A percentile compares a stretch with the other conserved stretches of the same genome.
These are phyloP conservation scores for Engraulis encrasicolus DNA, from an alignment of 2,113 vertebrate species.

Conservation along the genomic window DNA sequence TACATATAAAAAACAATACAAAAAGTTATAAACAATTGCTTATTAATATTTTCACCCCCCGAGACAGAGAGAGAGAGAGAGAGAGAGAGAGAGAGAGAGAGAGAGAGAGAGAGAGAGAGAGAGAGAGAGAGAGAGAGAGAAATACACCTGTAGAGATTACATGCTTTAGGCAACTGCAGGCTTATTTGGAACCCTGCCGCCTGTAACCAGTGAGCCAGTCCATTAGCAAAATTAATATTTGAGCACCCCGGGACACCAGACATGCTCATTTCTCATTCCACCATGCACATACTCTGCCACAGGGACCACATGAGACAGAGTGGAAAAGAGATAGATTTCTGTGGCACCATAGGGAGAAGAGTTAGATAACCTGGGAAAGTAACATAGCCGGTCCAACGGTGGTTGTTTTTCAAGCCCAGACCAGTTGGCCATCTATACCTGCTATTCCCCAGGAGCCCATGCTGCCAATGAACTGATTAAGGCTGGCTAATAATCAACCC, in stretches of 20 bases:
- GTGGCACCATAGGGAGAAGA: neutral
- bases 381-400: neutral
- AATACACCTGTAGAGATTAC: too few relatives aligned
- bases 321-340: neutral
- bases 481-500: neutral
- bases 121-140: too few relatives aligned
- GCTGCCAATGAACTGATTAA: neutral
- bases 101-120: too few relatives aligned
- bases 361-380: neutral
- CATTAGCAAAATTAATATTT: conserved; percentile 17
- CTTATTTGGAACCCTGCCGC: conserved; percentile 3
- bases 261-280: neutral
- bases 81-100: too few relatives aligned
- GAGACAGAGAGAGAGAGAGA: too few relatives aligned
- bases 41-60: too few relatives aligned
- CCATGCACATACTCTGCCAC: neutral
- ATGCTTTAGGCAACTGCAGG: neutral
- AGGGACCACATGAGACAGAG: neutral
- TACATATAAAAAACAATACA: neutral
- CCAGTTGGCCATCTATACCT: neutral
- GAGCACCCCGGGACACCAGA: conserved; percentile 8
- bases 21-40: neutral
- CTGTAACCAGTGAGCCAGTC: neutral
- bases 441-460: neutral
- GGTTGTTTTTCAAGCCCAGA: neutral